A percentile compares a stretch with the other conserved stretches of the same genome.
Evolutionary conservation across 1,140 invertebrate genomes (phyloP).

Genomic region (Aphidius ervi): DNA sequence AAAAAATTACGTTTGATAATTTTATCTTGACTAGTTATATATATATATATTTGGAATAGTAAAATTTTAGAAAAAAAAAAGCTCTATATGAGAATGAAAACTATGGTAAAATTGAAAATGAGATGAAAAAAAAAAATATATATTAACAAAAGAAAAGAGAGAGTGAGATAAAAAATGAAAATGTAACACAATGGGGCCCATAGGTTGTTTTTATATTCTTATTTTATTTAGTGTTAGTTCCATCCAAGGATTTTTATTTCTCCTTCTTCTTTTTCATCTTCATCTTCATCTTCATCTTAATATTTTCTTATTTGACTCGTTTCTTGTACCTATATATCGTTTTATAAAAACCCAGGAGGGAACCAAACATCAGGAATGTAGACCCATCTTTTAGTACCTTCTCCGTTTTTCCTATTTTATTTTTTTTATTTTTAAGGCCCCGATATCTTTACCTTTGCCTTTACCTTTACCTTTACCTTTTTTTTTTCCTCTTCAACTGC

Average conservation of each 20-base stretch:
- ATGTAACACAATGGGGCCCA: slow-evolving; percentile 11
- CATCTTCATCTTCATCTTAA: no score
- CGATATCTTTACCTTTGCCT: slow-evolving; percentile 1
- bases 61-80: no score
- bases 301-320: neutral
- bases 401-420: slow-evolving; percentile 13
- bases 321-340: neutral
- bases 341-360: slow-evolving; percentile 11
- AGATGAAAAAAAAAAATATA: no score
- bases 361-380: slow-evolving; percentile 33
- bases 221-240: neutral
- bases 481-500: slow-evolving; percentile 28
- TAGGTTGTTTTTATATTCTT: neutral
- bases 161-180: slow-evolving; percentile 14
- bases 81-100: no score
- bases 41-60: no score
- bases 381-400: slow-evolving; percentile 16
- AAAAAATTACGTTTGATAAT: no score
- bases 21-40: no score
- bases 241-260: neutral
- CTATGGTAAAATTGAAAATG: no score
- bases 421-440: slow-evolving; percentile 11
- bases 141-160: neutral
- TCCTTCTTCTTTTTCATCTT: neutral
- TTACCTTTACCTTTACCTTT: slow-evolving; percentile 15